Base-by-base conservation (phyloP, 2,888 invertebrate species). In the Pristionchus exspectatus region DNA sequence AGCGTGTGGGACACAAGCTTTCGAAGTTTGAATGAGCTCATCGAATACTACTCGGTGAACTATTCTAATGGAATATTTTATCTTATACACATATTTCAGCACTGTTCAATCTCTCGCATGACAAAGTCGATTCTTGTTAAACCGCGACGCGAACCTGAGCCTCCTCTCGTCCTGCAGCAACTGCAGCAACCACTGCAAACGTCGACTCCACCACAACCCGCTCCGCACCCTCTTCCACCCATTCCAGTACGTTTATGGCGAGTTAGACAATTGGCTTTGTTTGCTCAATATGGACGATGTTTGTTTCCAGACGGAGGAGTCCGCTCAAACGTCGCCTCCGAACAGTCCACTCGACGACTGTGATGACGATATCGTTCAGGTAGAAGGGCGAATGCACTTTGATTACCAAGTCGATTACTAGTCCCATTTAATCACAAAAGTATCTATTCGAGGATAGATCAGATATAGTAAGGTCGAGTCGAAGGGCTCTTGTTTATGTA, bases 1-100 rank as follows among this genome's bases (percentile, higher is more conserved):
- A 88, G 88, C 54, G 88, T 88, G 5, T 88, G 88, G 88, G 88
- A 88, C 56, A 74, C 30, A 9, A 33, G 24, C 54, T 88, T 88
- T 54, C 72, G 74, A 14, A 88, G 72, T 74, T 16, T 88, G 72
- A 88, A 88, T 27, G 88, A 74, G 14, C 59, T 88, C 21, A 33
- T 88, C 56, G 88, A 72, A 16, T 74, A 74, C 56, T 88, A 88
- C 59, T 59, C 54, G 74, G 88, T 38, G 38, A 38, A 5, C 38
- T 38, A 38, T 5, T 38, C 38, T 74, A 30, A 50, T 24, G 5
- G 1, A 86, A 66, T 38, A 0, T 10, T 30, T 27, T 84, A 50
- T 50, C 44, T 50, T 50, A 50, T 50, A 50, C 44, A 50, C 9
- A 50, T 9, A 7, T 50, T 56, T 38, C 56, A 84, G 84, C 84